Base-by-base conservation (phyloP, 2,888 invertebrate genomes). In the Drosophila paramelanica region DNA sequence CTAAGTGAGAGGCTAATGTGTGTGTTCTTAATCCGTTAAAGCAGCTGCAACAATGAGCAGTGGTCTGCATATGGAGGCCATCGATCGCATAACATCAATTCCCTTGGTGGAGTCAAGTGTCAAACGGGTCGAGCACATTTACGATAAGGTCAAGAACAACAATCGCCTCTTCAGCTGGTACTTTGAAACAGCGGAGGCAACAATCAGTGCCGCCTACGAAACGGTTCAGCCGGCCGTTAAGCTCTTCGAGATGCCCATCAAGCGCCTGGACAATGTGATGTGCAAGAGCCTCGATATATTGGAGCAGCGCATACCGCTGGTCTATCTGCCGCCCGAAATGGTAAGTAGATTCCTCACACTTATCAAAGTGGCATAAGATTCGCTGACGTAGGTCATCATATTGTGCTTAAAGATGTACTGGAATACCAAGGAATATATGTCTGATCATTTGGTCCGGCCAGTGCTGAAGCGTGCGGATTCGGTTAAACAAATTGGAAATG, bases 231-330 rank as follows among this genome's bases (percentile, higher is more conserved):
- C 97, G 0, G 95, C 96, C 0, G 95, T 96, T 0, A 94, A 95
- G 53, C 93, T 96, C 41, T 93, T 96, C 51, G 95, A 96, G 89
- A 93, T 94, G 0, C 97, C 97, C 0, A 93, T 97, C 10, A 93
- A 94, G 33, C 95, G 95, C 64, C 93, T 97, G 41, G 97, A 97
- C 92, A 94, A 94, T 73, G 93, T 97, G 70, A 94, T 98, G 69
- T 97, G 97, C 93, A 95, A 94, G 90, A 96, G 97, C 61, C 94
- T 98, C 73, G 97, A 97, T 79, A 94, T 96, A 41, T 95, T 98
- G n/a, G 97, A 98, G 91, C 95, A 96, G 86, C 94, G 95, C 67
- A 95, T 97, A 50, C 98, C 98, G 0, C 94, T 96, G 1, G 96
- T 98, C 68, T 95, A 96, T 90, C 93, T 97, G 77, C 97, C 97